phyloP scores from a whole-genome alignment of 2,888 invertebrate genomes.

The Girardia tigrina region DNA sequence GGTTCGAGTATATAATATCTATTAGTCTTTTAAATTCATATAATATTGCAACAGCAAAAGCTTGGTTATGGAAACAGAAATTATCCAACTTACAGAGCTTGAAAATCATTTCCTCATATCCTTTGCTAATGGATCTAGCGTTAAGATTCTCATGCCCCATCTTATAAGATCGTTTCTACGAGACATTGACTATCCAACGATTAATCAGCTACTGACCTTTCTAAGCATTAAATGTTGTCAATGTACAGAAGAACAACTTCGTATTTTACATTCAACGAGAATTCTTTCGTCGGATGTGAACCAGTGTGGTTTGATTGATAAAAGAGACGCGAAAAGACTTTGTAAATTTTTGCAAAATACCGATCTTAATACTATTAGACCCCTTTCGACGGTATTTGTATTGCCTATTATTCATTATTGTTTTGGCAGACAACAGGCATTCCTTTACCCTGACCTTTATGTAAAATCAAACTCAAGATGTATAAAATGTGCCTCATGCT shows the following conservation, averaged over 20 bases:
- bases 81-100: neutral
- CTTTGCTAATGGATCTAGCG: neutral
- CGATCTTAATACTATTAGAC: neutral
- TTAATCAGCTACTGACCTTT: neutral
- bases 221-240: constrained; percentile 85
- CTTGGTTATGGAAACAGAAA: neutral
- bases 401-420: constrained; percentile 77
- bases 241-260: constrained; percentile 78
- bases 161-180: neutral
- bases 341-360: constrained; percentile 66
- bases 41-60: neutral
- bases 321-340: constrained; percentile 86
- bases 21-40: constrained; percentile 23
- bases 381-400: constrained; percentile 47
- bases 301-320: constrained; percentile 85
- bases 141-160: neutral
- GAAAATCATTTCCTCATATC: constrained; percentile 18
- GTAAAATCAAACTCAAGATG: constrained; percentile 62
- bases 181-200: neutral
- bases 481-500: constrained; percentile 78
- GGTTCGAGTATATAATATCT: neutral
- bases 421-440: constrained; percentile 81
- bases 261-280: constrained; percentile 57
- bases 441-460: constrained; percentile 69
- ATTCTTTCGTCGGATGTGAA: constrained; percentile 53